Evolutionary conservation across 2,888 invertebrate species (phyloP).

Genomic region (Cyrtodaria siliqua): DNA sequence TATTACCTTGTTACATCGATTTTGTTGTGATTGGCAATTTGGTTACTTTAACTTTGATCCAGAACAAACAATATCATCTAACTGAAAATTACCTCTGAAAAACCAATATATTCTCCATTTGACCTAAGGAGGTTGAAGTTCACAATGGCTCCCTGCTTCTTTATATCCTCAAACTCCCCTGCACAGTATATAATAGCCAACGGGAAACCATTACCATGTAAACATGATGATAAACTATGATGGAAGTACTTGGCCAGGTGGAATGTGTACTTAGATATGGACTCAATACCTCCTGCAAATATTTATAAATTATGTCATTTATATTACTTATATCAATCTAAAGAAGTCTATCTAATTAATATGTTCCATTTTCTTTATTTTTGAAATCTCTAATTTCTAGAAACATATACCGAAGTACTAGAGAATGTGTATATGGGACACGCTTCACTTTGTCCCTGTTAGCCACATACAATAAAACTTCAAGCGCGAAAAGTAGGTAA

Average conservation of each 20-base stretch:
- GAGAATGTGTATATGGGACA: too few relatives aligned
- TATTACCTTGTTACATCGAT: not conserved
- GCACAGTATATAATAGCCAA: constrained; percentile 91
- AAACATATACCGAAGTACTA: too few relatives aligned
- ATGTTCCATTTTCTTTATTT: too few relatives aligned
- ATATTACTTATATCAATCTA: too few relatives aligned
- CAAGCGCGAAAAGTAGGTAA: too few relatives aligned
- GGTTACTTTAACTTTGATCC: too few relatives aligned
- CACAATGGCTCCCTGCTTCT: constrained; percentile 93
- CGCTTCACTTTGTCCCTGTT: too few relatives aligned
- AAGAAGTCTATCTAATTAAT: too few relatives aligned
- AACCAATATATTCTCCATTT: constrained; percentile 94
- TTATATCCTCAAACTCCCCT: constrained; percentile 86
- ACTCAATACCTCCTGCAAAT: constrained; percentile 81
- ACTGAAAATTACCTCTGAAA: constrained; percentile 91
- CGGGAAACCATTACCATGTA: constrained; percentile 91
- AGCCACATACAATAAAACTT: too few relatives aligned
- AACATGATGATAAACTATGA: constrained; percentile 88
- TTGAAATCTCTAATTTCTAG: too few relatives aligned
- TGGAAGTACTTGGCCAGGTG: constrained; percentile 90
- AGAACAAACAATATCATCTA: not conserved
- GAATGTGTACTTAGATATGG: constrained; percentile 90
- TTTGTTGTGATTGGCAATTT: too few relatives aligned
- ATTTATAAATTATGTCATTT: too few relatives aligned
- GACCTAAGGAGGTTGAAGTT: constrained; percentile 94